Evolutionary conservation across 2,797 vertebrate species (phyloP).

Genomic region (Petrocephalus sullivani): DNA sequence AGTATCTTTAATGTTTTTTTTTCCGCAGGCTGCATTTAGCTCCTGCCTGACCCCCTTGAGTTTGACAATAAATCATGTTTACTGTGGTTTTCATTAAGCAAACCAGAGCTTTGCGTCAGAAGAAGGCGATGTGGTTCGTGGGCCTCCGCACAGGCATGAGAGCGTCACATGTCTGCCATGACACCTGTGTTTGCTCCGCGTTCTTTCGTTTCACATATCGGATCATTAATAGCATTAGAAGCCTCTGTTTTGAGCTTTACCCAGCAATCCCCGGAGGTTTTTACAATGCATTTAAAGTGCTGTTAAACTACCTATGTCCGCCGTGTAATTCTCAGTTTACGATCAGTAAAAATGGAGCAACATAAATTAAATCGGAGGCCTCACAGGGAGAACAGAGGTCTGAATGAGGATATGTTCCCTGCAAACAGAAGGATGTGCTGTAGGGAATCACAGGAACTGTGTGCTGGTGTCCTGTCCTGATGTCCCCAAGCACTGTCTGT

Average conservation of each 20-base stretch:
- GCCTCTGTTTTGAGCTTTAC: not conserved
- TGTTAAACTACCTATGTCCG: constrained; percentile 13
- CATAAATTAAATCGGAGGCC: not conserved
- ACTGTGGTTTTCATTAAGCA: constrained; percentile 14
- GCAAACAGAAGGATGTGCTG: not conserved
- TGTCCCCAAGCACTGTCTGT: not conserved
- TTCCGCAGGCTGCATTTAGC: not conserved
- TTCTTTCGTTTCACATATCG: not conserved
- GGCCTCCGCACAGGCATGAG: not conserved
- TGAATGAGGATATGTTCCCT: not conserved
- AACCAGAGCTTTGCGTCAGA: not conserved
- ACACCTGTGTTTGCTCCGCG: not conserved
- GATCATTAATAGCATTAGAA: not conserved
- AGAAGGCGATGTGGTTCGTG: not conserved
- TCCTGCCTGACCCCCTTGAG: not conserved
- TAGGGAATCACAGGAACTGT: not conserved
- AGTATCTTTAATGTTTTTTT: not conserved
- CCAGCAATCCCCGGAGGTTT: not conserved
- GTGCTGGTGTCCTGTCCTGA: not conserved
- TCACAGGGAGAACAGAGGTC: not conserved
- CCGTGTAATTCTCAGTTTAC: not conserved
- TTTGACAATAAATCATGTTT: not conserved
- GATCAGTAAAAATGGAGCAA: not conserved
- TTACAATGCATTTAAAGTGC: not conserved
- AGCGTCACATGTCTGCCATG: not conserved